A percentile compares a stretch with the other conserved stretches of the same genome.
These are phyloP conservation scores for Opisthocomus hoazin DNA, from an alignment of 2,113 vertebrate species.

Conservation along the genomic window DNA sequence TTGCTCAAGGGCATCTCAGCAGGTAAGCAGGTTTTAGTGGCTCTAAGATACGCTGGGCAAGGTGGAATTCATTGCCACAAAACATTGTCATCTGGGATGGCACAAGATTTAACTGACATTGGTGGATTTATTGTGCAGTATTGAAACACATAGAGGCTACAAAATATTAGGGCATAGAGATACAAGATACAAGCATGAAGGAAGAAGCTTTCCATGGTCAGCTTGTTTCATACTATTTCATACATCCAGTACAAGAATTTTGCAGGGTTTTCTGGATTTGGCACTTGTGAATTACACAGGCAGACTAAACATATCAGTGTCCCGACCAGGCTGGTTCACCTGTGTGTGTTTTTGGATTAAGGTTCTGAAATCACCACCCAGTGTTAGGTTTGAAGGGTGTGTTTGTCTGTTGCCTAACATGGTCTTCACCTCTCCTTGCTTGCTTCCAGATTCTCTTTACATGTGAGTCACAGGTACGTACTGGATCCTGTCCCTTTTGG, in stretches of 20 bases:
- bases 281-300: neutral
- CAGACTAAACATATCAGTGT: neutral
- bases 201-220: neutral
- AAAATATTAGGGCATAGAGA: neutral
- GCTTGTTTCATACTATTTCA: neutral
- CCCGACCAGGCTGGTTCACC: neutral
- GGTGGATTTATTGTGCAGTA: neutral
- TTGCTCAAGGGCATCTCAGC: neutral
- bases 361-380: neutral
- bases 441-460: neutral
- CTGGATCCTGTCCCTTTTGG: neutral
- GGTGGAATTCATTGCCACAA: neutral
- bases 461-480: constrained; percentile 22
- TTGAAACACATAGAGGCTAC: neutral
- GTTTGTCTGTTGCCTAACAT: neutral
- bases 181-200: neutral
- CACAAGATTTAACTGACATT: neutral
- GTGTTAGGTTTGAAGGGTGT: neutral
- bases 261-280: neutral
- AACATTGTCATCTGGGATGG: neutral
- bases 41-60: neutral
- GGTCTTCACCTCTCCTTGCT: neutral
- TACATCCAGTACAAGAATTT: neutral
- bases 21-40: constrained; percentile 22
- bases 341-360: neutral